phyloP scores from a whole-genome alignment of 2,888 invertebrate genomes.

The Hemaris fuciformis region DNA sequence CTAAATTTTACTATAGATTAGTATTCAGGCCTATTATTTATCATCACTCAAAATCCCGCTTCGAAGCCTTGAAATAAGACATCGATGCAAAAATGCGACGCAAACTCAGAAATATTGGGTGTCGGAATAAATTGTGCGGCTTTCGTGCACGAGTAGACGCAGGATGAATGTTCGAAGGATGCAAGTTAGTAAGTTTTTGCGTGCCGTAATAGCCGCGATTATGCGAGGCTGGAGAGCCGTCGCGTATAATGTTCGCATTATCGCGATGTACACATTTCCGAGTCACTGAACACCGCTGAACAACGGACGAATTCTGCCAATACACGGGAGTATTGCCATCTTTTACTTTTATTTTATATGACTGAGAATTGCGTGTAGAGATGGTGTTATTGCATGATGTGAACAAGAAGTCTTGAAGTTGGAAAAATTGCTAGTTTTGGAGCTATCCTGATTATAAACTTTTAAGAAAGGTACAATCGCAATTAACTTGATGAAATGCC shows the following conservation, averaged over 20 bases:
- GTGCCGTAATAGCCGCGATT: conserved; percentile 60
- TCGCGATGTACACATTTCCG: conserved; percentile 67
- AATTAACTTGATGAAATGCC: too few relatives aligned
- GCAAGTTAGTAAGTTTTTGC: conserved; percentile 76
- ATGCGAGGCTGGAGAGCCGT: conserved; percentile 68
- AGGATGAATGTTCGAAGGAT: conserved; percentile 57
- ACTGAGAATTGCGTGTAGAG: background rate
- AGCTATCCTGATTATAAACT: too few relatives aligned
- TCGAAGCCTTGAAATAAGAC: background rate
- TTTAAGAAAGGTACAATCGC: too few relatives aligned
- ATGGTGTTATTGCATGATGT: background rate
- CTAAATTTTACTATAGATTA: background rate
- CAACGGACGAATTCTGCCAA: conserved; percentile 18
- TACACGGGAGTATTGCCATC: conserved; percentile 20
- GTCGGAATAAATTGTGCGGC: background rate
- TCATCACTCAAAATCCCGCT: background rate
- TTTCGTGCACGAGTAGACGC: conserved; percentile 41
- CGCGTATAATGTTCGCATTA: conserved; percentile 78
- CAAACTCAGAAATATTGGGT: background rate
- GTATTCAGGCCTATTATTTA: background rate
- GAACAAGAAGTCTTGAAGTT: too few relatives aligned
- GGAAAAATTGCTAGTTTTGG: too few relatives aligned
- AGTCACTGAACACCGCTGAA: conserved; percentile 51
- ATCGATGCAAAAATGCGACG: background rate
- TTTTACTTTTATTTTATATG: background rate